Evolutionary conservation across 1,140 invertebrate species (phyloP), one percentile per base, ranked within the genome.

Genomic region (Cotesia glomerata): DNA sequence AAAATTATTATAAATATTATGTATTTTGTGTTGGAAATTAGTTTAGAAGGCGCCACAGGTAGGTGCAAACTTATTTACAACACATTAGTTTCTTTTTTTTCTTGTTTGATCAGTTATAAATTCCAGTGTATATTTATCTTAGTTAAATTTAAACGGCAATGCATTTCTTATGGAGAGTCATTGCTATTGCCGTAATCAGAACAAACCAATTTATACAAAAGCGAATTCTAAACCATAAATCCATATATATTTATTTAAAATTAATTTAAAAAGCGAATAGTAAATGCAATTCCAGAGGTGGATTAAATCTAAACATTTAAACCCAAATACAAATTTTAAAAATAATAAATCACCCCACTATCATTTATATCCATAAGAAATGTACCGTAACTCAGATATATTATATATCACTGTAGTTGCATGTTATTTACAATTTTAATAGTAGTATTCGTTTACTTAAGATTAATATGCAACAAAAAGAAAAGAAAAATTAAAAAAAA

Each of bases 101-200:
- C 8, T 11, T 45, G 7, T 45, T 9, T 45, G 39, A 45, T 45
- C 39, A 75, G 73, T 79, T 79, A 62, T 32, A 68, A 68, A 65
- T 67, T 62, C 68, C 51, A 56, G 8, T 71, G 51, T 59, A 64
- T 45, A 71, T 62, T 45, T 61, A 36, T 71, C 59, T 70, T 16
- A 63, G 32, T 65, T 49, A 58, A 58, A 73, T 52, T 78, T 72
- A 78, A 77, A 80, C 76, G 79, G 79, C 80, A 84, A 86, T 85
- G 82, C 85, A 86, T 85, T 86, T 86, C 84, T 86, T 86, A 86
- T 86, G 85, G 85, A 79, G 76, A 77, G 79, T 78, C 75, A 79
- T 79, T 78, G 77, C 79, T 78, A 77, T 75, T 81, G 79, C 80
- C 79, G 74, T 79, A 74, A 52, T 13, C 39, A 45, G 11, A 45